Evolutionary conservation across 1,140 invertebrate species (phyloP).

Genomic region (Bathynomus jamesi): DNA sequence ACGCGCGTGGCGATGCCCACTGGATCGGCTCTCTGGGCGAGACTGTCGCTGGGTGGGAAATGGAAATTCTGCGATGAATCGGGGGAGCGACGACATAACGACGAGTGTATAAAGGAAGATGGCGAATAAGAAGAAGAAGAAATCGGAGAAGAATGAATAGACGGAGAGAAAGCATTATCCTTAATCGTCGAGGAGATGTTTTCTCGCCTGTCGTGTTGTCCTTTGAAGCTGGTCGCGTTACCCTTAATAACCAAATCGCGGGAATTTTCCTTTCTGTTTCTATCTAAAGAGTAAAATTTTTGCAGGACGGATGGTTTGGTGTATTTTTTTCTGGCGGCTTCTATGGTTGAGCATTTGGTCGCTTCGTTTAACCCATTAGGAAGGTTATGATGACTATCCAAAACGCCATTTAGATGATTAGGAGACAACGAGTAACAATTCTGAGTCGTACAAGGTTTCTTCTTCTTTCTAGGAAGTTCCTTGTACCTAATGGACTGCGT

Average conservation of each 20-base stretch:
- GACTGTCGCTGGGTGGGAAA: no score
- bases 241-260: not conserved
- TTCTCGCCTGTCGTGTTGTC: not conserved
- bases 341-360: slow-evolving; percentile 9
- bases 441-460: slow-evolving; percentile 19
- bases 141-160: no score
- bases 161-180: not conserved
- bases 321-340: slow-evolving; percentile 11
- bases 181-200: not conserved
- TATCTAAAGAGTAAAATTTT: slow-evolving; percentile 25
- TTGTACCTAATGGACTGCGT: no score
- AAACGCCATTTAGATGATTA: no score
- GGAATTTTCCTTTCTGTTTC: slow-evolving; percentile 11
- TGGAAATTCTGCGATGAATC: no score
- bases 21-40: no score
- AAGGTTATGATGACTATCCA: no score
- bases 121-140: no score
- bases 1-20: no score
- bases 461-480: slow-evolving; percentile 26
- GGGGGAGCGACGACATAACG: no score
- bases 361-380: no score
- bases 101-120: no score
- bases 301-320: slow-evolving; percentile 20
- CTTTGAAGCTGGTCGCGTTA: not conserved
- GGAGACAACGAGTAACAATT: slow-evolving; percentile 14